Conservation (phyloP, 2,113 vertebrate species). For the Phylloscopus whistleri region DNA sequence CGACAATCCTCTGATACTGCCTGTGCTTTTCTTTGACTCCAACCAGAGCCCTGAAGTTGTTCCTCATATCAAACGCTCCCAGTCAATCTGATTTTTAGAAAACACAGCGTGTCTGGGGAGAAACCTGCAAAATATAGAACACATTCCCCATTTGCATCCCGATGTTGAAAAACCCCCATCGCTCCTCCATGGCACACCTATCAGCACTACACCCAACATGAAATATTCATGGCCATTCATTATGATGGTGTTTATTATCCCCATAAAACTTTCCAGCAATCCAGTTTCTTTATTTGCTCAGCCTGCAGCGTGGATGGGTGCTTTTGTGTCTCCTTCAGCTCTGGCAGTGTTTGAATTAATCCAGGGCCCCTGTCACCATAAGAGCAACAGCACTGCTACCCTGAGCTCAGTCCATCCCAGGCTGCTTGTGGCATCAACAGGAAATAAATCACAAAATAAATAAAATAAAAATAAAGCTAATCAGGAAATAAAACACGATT, state of each 20-base stretch:
- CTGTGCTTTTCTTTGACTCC: neutral
- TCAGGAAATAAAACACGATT: neutral
- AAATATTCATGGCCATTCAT: slow-evolving; percentile 63
- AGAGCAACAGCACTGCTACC: neutral
- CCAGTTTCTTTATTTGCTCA: slow-evolving; percentile 35
- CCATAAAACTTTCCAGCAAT: slow-evolving; percentile 8
- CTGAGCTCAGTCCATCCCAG: rapidly evolving
- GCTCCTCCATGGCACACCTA: neutral
- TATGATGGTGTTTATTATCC: slow-evolving; percentile 35
- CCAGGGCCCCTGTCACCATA: rapidly evolving
- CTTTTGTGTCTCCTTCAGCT: neutral
- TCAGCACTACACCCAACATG: neutral
- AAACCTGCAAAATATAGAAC: slow-evolving; percentile 40
- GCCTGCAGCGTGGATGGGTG: neutral
- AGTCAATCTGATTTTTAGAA: slow-evolving; percentile 39
- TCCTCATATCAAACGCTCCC: slow-evolving; percentile 42
- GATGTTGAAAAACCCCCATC: slow-evolving; percentile 12
- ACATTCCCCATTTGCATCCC: slow-evolving; percentile 33
- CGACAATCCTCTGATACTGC: neutral
- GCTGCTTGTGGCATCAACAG: neutral
- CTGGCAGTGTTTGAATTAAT: neutral
- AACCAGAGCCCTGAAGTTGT: slow-evolving; percentile 25
- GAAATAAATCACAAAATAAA: too few species aligned
- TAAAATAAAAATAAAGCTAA: too few species aligned
- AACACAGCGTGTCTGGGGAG: slow-evolving; percentile 10